Evolutionary conservation across 2,888 invertebrate genomes (phyloP).

Genomic region (Thalpophila matura): DNA sequence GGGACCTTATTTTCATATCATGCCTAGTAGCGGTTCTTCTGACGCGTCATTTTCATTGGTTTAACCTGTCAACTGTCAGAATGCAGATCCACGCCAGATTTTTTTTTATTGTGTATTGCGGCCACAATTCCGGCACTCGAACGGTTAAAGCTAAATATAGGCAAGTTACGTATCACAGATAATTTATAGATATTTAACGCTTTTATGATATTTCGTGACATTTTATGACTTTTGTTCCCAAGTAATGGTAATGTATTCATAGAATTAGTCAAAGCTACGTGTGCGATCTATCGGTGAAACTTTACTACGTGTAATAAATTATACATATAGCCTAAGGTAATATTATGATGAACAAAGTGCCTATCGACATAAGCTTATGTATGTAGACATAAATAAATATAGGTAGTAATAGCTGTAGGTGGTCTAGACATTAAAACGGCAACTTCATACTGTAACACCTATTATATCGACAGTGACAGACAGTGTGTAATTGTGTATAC

Average conservation of each 20-base stretch:
- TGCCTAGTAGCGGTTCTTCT: too few relatives aligned
- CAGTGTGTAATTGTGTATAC: too few relatives aligned
- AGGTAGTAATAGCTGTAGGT: too few relatives aligned
- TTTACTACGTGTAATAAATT: constrained; percentile 17
- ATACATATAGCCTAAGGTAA: not conserved
- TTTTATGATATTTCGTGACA: constrained; percentile 9
- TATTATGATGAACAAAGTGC: constrained; percentile 30
- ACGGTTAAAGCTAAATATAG: not conserved
- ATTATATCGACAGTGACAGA: too few relatives aligned
- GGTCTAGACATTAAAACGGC: too few relatives aligned
- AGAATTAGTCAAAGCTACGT: constrained; percentile 2
- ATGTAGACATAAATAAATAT: constrained; percentile 7
- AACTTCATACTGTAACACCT: too few relatives aligned
- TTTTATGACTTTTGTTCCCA: constrained; percentile 17
- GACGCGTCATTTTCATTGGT: too few relatives aligned
- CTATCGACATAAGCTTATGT: constrained; percentile 5
- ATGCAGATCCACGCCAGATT: too few relatives aligned
- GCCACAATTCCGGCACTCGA: too few relatives aligned
- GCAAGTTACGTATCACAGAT: not conserved
- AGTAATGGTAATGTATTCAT: constrained; percentile 12
- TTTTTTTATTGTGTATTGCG: too few relatives aligned
- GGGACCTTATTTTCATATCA: too few relatives aligned
- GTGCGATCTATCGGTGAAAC: constrained; percentile 3
- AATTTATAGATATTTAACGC: constrained; percentile 2
- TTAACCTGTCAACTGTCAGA: too few relatives aligned